These are phyloP conservation scores for Aphodius granarius DNA, from an alignment of 2,888 invertebrate genomes.

Conservation along the genomic window DNA sequence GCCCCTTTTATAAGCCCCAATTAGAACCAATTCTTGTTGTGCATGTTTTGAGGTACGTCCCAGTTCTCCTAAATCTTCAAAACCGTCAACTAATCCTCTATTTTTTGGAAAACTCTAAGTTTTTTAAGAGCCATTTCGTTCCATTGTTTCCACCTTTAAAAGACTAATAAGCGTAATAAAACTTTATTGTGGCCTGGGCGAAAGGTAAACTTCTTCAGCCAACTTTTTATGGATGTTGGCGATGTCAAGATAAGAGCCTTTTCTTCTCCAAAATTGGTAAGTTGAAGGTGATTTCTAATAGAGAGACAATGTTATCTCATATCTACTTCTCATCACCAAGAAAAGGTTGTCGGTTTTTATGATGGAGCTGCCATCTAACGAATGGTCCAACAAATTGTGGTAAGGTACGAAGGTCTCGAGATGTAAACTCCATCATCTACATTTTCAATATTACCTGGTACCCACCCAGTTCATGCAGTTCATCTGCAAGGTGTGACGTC, in stretches of 20 bases:
- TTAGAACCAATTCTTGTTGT: constrained; percentile 23
- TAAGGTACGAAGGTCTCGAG: not conserved
- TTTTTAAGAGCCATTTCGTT: constrained; percentile 17
- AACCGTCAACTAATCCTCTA: constrained; percentile 21
- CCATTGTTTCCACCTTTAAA: not conserved
- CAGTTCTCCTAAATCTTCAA: constrained; percentile 25
- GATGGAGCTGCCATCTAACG: not conserved
- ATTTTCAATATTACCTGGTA: too few relatives aligned
- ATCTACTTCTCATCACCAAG: not conserved
- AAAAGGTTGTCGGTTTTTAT: not conserved
- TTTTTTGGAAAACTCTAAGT: too few relatives aligned
- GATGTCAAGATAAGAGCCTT: constrained; percentile 8
- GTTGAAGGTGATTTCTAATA: constrained; percentile 12
- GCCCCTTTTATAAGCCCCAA: constrained; percentile 20
- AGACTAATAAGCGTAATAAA: constrained; percentile 4
- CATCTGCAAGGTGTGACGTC: not conserved
- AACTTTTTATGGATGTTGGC: constrained; percentile 8
- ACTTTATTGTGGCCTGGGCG: not conserved
- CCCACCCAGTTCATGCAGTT: too few relatives aligned
- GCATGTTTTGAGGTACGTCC: constrained; percentile 15
- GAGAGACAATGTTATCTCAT: constrained; percentile 4
- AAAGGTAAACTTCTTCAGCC: not conserved
- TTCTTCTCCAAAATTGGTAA: constrained; percentile 2
- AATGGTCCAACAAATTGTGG: not conserved
- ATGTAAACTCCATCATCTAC: not conserved